Evolutionary conservation across 2,113 vertebrate genomes (phyloP).

Genomic region (Sakesphorus luctuosus): DNA sequence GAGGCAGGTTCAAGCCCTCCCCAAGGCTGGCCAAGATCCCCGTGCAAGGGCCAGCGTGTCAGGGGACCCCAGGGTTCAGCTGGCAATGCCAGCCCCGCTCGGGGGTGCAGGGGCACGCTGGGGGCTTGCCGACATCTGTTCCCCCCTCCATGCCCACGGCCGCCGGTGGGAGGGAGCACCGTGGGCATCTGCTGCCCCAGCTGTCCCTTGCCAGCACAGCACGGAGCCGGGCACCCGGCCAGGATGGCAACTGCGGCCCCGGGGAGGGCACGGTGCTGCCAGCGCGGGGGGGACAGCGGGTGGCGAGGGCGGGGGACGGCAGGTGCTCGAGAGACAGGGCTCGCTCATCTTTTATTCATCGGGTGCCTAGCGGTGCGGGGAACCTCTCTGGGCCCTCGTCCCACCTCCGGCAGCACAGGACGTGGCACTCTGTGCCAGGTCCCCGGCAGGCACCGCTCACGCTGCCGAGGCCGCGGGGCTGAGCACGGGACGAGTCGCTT

Average conservation of each 20-base stretch:
- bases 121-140: background rate
- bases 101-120: background rate
- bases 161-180: background rate
- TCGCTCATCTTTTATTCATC: slow-evolving; percentile 67
- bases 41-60: background rate
- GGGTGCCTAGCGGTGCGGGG: background rate
- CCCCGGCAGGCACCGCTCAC: background rate
- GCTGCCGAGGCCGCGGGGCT: background rate
- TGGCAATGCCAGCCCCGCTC: background rate
- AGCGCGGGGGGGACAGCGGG: background rate
- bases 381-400: background rate
- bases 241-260: slow-evolving; percentile 55
- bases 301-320: background rate
- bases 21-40: background rate
- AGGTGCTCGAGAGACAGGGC: slow-evolving; percentile 37
- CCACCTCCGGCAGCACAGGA: background rate
- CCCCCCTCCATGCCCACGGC: background rate
- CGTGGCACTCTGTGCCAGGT: background rate
- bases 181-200: slow-evolving; percentile 44
- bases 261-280: slow-evolving; percentile 19
- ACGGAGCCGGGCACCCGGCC: slow-evolving; percentile 47
- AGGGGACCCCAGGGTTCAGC: background rate
- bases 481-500: background rate
- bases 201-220: slow-evolving; percentile 25
- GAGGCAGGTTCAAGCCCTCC: background rate